These are phyloP conservation scores for Hucho hucho DNA, from an alignment of 2,113 vertebrate species.

Conservation along the genomic window DNA sequence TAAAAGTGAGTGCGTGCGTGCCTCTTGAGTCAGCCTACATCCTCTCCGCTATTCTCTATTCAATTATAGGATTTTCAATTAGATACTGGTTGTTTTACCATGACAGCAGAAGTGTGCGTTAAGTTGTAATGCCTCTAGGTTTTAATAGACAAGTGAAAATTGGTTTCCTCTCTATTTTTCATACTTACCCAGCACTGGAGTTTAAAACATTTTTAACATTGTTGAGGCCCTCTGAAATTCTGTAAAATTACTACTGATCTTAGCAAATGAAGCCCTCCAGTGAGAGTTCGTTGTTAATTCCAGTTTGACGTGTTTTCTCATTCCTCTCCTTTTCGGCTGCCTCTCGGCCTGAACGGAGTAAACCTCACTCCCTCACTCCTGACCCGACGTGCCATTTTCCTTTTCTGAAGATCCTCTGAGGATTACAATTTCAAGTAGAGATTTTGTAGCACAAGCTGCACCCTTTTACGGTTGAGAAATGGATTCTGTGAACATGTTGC, in stretches of 20 bases:
- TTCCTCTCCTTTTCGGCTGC: background rate
- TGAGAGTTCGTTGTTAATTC: background rate
- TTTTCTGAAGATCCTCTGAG: constrained; percentile 2
- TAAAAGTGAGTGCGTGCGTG: background rate
- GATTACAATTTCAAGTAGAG: constrained; percentile 19
- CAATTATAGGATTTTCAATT: no score
- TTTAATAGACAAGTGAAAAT: background rate
- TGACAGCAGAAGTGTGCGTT: background rate
- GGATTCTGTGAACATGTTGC: background rate
- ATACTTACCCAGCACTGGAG: background rate
- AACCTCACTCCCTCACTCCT: background rate
- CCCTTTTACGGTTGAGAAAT: constrained; percentile 7
- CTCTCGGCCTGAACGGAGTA: background rate
- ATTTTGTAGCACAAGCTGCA: constrained; percentile 11
- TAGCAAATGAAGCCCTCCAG: background rate
- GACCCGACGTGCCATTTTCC: background rate
- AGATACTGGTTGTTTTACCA: no score
- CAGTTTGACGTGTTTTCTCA: background rate
- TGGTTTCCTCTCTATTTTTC: background rate
- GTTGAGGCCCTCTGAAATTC: constrained; percentile 16
- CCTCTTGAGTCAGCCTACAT: no score
- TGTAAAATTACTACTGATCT: constrained; percentile 26
- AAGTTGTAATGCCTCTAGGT: background rate
- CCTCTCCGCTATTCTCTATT: no score
- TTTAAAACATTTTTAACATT: background rate